Percentiles rank a stretch among this genome's conserved stretches.
phyloP scores from a whole-genome alignment of 2,888 invertebrate genomes.

The Conus canariensis region DNA sequence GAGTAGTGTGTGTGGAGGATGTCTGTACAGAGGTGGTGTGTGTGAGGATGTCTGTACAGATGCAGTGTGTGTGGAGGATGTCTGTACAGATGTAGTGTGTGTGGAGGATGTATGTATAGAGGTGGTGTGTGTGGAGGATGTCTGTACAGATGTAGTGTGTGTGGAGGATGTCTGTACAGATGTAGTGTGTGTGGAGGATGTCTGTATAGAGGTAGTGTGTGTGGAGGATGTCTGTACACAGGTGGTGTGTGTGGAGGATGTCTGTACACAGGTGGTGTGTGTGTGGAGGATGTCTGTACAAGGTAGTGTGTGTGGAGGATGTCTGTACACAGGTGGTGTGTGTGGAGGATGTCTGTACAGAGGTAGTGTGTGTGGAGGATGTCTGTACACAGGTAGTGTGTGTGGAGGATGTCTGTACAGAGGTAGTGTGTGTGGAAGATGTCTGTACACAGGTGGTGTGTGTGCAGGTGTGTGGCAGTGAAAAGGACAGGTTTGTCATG shows the following conservation, averaged over 20 bases:
- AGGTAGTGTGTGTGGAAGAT: background rate
- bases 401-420: background rate
- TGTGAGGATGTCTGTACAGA: too few species aligned
- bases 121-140: too few species aligned
- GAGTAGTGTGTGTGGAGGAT: too few species aligned
- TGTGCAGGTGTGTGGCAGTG: background rate
- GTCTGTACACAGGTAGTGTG: background rate
- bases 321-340: background rate
- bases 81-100: too few species aligned
- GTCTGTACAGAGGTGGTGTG: too few species aligned
- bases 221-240: too few species aligned
- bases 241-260: too few species aligned
- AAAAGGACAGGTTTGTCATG: constrained; percentile 71
- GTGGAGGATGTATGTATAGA: too few species aligned
- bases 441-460: background rate
- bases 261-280: background rate
- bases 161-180: too few species aligned
- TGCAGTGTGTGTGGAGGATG: too few species aligned
- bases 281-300: background rate
- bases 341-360: background rate
- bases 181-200: background rate
- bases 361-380: background rate
- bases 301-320: background rate
- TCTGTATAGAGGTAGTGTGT: too few species aligned
- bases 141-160: too few species aligned